These are phyloP conservation scores for Tetrapedia diversipes DNA, from an alignment of 2,888 invertebrate genomes.

Conservation along the genomic window DNA sequence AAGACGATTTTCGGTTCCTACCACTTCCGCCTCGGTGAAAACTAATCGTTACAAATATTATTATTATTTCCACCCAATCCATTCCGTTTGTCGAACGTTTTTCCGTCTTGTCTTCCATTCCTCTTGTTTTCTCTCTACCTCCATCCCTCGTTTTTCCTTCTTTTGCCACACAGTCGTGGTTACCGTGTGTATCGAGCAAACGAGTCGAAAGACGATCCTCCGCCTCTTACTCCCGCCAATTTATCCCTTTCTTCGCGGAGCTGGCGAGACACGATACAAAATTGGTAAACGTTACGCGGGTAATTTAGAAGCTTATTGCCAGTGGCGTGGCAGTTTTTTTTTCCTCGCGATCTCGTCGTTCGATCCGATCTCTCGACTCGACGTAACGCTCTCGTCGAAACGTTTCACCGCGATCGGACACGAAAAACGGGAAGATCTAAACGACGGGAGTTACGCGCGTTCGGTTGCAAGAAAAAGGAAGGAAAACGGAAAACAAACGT, in stretches of 20 bases:
- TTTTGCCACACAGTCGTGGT: constrained; percentile 13
- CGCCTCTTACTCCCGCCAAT: no score
- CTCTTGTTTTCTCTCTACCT: not conserved
- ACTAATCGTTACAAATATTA: constrained; percentile 40
- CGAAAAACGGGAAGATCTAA: constrained; percentile 21
- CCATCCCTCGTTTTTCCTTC: not conserved
- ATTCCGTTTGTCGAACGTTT: constrained; percentile 3
- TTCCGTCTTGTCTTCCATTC: not conserved
- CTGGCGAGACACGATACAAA: constrained; percentile 13
- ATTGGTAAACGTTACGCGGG: constrained; percentile 15
- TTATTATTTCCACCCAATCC: constrained; percentile 12
- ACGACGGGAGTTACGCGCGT: constrained; percentile 27
- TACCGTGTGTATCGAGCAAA: constrained; percentile 20
- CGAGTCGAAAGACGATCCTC: constrained; percentile 24
- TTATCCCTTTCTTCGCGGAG: not conserved
- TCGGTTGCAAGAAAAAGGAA: not conserved
- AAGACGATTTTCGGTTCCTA: constrained; percentile 44
- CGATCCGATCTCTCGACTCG: constrained; percentile 1
- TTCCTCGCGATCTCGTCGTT: not conserved
- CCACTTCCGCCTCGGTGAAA: constrained; percentile 45
- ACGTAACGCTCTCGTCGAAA: not conserved
- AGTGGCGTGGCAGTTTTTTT: constrained; percentile 41
- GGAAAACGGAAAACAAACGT: not conserved
- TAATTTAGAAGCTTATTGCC: constrained; percentile 43
- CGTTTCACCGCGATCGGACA: not conserved